Evolutionary conservation across 2,888 invertebrate species (phyloP).

Genomic region (Eilema sororculum): DNA sequence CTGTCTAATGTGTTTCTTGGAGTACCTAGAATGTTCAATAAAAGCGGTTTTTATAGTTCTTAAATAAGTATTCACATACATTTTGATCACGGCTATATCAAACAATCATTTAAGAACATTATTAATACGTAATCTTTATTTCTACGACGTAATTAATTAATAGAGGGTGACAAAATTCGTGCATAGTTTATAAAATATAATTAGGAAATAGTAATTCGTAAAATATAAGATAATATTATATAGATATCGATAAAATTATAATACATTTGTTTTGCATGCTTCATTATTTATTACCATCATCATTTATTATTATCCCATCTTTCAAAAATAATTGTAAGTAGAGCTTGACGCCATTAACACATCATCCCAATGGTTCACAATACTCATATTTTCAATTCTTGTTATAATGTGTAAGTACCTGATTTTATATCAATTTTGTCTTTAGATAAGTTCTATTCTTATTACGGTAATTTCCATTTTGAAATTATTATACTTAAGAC

Average conservation of each 20-base stretch:
- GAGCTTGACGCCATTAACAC: not conserved
- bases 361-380: no score
- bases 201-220: not conserved
- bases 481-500: conserved; percentile 1
- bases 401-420: not conserved
- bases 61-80: no score
- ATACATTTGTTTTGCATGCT: no score
- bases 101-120: not conserved
- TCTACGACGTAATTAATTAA: not conserved
- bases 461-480: not conserved
- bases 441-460: not conserved
- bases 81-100: no score
- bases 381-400: not conserved
- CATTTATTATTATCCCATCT: no score
- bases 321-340: no score
- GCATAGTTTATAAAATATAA: not conserved
- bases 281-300: no score
- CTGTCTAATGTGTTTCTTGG: no score
- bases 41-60: no score
- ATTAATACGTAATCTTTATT: not conserved
- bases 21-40: no score
- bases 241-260: not conserved
- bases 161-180: not conserved
- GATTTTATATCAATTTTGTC: not conserved
- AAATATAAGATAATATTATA: not conserved